A percentile compares a stretch with the other conserved stretches of the same genome.
These are phyloP conservation scores for Premnoplex brunnescens DNA, from an alignment of 2,797 vertebrate genomes.

Conservation along the genomic window DNA sequence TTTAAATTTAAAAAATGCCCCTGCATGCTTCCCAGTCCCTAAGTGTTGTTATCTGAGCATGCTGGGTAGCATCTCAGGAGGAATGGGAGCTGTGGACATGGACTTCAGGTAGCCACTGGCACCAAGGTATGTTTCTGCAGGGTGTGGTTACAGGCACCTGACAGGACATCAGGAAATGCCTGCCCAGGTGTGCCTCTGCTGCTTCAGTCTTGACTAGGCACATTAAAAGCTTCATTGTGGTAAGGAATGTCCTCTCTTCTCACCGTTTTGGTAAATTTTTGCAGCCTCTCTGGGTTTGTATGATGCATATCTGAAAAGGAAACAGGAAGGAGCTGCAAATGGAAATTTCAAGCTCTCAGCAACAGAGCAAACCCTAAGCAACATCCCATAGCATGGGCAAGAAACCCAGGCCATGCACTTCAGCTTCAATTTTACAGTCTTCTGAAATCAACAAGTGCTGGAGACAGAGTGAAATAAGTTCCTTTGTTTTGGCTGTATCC, in stretches of 20 bases:
- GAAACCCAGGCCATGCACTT: not conserved
- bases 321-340: not conserved
- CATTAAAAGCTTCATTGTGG: not conserved
- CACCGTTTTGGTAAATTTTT: not conserved
- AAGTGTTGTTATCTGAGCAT: not conserved
- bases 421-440: not conserved
- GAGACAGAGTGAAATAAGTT: not conserved
- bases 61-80: not conserved
- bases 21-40: not conserved
- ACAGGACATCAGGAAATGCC: not conserved
- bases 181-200: not conserved
- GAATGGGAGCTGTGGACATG: fast-evolving
- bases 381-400: not conserved
- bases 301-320: not conserved
- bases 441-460: not conserved
- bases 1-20: not conserved
- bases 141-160: not conserved
- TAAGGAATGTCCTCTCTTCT: not conserved
- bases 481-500: not conserved
- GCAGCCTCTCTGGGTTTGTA: not conserved
- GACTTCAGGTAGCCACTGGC: not conserved
- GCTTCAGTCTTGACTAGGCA: not conserved
- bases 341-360: not conserved
- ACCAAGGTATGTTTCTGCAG: not conserved
- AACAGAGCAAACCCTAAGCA: not conserved